These are phyloP conservation scores for Ctenodactylus gundi DNA, from an alignment of 2,113 vertebrate genomes.

Conservation along the genomic window DNA sequence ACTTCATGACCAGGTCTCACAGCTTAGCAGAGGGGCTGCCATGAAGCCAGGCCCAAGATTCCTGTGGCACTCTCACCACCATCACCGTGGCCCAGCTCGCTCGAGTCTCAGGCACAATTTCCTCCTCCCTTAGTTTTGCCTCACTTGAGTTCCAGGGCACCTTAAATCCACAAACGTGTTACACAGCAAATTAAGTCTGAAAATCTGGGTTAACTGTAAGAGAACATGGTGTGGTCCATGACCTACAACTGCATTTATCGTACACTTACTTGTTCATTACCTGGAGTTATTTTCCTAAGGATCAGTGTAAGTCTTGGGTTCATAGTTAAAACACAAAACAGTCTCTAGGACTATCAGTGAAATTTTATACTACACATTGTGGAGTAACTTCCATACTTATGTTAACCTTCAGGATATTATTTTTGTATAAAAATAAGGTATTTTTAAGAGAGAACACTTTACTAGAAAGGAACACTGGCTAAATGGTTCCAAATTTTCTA, in stretches of 20 bases:
- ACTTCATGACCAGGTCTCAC: too few relatives aligned
- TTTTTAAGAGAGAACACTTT: neutral
- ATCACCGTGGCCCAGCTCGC: neutral
- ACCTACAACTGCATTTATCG: fast-evolving
- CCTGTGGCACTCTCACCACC: fast-evolving
- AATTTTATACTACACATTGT: neutral
- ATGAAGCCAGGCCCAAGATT: neutral
- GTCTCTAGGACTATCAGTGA: neutral
- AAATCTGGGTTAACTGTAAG: neutral
- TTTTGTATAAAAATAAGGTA: neutral
- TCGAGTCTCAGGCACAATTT: fast-evolving
- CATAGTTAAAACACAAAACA: neutral
- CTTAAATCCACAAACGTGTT: neutral
- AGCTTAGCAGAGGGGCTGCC: neutral
- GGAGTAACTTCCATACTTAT: neutral
- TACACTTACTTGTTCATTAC: neutral
- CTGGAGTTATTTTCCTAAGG: neutral
- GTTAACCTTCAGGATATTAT: neutral
- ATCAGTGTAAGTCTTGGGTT: neutral
- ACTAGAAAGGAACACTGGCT: neutral
- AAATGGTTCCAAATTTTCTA: neutral
- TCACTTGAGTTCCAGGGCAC: neutral
- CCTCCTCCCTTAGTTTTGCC: neutral
- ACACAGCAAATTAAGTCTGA: neutral
- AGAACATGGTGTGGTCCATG: neutral